These are phyloP conservation scores for Luperina testacea DNA, from an alignment of 2,888 invertebrate genomes.

Conservation along the genomic window DNA sequence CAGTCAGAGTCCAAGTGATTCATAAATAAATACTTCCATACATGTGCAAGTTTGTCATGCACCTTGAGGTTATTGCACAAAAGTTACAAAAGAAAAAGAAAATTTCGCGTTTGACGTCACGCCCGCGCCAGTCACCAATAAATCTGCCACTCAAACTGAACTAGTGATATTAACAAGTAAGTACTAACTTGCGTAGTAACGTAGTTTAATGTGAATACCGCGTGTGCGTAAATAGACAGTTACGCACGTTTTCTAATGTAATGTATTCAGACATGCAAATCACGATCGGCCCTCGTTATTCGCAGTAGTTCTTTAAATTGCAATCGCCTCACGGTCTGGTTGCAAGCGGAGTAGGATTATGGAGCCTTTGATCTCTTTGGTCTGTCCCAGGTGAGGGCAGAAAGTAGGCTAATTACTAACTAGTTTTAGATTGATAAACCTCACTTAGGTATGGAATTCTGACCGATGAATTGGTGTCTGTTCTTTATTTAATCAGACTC, in stretches of 20 bases:
- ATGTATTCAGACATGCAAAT: conserved; percentile 57
- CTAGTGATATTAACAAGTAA: conserved; percentile 27
- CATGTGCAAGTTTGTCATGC: conserved; percentile 13
- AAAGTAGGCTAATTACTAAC: not conserved
- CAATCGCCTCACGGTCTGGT: conserved; percentile 25
- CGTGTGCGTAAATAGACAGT: conserved; percentile 55
- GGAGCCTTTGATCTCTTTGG: not conserved
- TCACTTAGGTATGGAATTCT: not conserved
- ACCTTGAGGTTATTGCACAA: conserved; percentile 37
- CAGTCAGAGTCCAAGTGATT: conserved; percentile 33
- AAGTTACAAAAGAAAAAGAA: conserved; percentile 40
- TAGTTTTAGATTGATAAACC: not conserved
- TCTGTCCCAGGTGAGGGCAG: not conserved
- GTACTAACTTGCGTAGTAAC: conserved; percentile 36
- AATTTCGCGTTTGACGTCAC: conserved; percentile 36
- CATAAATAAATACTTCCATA: conserved; percentile 12
- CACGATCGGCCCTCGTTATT: conserved; percentile 47
- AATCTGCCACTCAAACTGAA: conserved; percentile 22
- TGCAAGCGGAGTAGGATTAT: not conserved
- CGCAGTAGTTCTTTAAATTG: conserved; percentile 47
- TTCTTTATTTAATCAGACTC: not conserved
- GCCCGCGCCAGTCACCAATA: conserved; percentile 32
- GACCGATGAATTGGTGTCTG: not conserved
- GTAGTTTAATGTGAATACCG: conserved; percentile 48
- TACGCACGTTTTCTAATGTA: conserved; percentile 54